phyloP scores from a whole-genome alignment of 2,888 invertebrate species.

The Lepidochrysops patricia region DNA sequence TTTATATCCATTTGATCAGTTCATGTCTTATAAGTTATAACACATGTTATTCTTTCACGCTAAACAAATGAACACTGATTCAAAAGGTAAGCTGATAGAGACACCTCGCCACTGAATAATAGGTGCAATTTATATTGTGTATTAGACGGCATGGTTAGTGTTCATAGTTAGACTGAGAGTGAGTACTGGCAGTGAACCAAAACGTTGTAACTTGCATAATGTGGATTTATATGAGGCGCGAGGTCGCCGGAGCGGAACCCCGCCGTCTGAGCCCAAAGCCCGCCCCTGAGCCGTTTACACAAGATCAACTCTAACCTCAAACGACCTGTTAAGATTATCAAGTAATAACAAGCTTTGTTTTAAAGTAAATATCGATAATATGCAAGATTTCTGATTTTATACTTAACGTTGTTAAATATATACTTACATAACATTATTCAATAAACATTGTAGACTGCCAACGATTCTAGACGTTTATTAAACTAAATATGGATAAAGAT shows the following conservation, averaged over 20 bases:
- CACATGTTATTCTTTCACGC: no score
- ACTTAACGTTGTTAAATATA: no score
- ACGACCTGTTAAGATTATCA: slow-evolving; percentile 24
- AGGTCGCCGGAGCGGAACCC: slow-evolving; percentile 38
- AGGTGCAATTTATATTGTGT: no score
- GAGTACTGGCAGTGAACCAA: slow-evolving; percentile 67
- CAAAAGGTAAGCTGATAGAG: no score
- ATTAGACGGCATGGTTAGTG: slow-evolving; percentile 15
- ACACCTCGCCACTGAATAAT: no score
- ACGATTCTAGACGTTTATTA: no score
- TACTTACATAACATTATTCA: no score
- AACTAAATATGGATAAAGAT: no score
- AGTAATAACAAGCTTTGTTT: slow-evolving; percentile 20
- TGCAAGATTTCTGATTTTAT: neutral
- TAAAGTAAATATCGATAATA: slow-evolving; percentile 13
- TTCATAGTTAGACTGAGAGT: slow-evolving; percentile 21
- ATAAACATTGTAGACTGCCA: no score
- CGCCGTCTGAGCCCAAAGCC: slow-evolving; percentile 39
- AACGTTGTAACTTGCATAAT: slow-evolving; percentile 64
- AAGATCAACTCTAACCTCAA: slow-evolving; percentile 26
- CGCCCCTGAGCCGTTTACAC: slow-evolving; percentile 52
- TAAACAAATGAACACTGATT: no score
- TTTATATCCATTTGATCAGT: no score
- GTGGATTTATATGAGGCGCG: slow-evolving; percentile 55
- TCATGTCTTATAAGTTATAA: no score